phyloP scores from a whole-genome alignment of 1,140 invertebrate species.

The Palaemon carinicauda region DNA sequence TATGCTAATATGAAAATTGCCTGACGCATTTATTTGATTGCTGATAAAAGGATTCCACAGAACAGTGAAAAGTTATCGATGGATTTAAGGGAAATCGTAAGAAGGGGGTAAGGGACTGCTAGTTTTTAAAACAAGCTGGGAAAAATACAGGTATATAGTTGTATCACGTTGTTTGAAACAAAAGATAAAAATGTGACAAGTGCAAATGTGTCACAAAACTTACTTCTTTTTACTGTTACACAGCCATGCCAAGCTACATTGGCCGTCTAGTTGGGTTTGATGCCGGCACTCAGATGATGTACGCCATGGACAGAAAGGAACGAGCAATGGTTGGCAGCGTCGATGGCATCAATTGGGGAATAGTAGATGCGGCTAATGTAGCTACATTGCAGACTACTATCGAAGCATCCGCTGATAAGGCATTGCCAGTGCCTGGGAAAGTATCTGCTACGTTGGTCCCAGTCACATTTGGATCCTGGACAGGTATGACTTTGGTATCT shows the following conservation, averaged over 20 bases:
- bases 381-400: neutral
- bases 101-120: too few relatives aligned
- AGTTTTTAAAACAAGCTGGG: neutral
- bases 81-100: neutral
- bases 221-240: too few relatives aligned
- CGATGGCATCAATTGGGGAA: conserved; percentile 38
- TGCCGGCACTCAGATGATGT: neutral
- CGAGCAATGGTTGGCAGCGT: conserved; percentile 34
- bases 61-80: too few relatives aligned
- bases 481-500: conserved; percentile 10
- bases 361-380: neutral
- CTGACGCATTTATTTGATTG: too few relatives aligned
- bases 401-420: neutral
- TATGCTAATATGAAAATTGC: too few relatives aligned
- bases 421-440: conserved; percentile 22
- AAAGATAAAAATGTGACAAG: too few relatives aligned
- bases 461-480: neutral
- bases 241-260: conserved; percentile 46
- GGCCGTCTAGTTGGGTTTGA: conserved; percentile 29
- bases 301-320: conserved; percentile 26
- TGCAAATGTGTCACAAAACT: too few relatives aligned
- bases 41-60: too few relatives aligned
- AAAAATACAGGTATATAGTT: too few relatives aligned
- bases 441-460: neutral
- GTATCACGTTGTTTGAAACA: too few relatives aligned